Evolutionary conservation across 2,888 invertebrate species (phyloP).

Genomic region (Epinotia demarniana): DNA sequence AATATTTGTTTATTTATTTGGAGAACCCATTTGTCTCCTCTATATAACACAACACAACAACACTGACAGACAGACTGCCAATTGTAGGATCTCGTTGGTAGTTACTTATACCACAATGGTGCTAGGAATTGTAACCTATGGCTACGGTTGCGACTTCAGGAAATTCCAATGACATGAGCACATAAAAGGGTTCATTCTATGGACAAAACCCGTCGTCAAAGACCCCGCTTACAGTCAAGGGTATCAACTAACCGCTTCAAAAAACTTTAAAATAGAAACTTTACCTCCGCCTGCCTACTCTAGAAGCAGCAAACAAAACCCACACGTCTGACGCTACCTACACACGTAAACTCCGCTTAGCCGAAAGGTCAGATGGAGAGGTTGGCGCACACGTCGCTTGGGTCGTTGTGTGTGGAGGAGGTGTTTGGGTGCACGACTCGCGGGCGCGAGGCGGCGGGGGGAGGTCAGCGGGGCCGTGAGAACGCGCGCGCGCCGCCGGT

Average conservation of each 20-base stretch:
- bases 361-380: conserved; percentile 7
- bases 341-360: background rate
- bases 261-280: conserved; percentile 16
- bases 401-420: background rate
- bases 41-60: no score
- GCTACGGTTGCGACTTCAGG: background rate
- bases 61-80: no score
- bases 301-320: conserved; percentile 27
- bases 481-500: conserved; percentile 81
- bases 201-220: background rate
- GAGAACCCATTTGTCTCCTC: no score
- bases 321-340: conserved; percentile 22
- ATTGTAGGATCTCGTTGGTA: no score
- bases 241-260: background rate
- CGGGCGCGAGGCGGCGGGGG: conserved; percentile 49
- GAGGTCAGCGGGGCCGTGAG: conserved; percentile 70
- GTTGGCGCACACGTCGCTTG: background rate
- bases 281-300: conserved; percentile 19
- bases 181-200: background rate
- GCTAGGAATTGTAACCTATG: no score
- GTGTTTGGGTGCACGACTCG: conserved; percentile 5
- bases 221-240: background rate
- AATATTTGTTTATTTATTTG: no score
- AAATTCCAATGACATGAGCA: background rate
- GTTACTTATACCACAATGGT: no score